Conservation (phyloP, 2,113 vertebrate genomes). For the Crotalus horridus region DNA sequence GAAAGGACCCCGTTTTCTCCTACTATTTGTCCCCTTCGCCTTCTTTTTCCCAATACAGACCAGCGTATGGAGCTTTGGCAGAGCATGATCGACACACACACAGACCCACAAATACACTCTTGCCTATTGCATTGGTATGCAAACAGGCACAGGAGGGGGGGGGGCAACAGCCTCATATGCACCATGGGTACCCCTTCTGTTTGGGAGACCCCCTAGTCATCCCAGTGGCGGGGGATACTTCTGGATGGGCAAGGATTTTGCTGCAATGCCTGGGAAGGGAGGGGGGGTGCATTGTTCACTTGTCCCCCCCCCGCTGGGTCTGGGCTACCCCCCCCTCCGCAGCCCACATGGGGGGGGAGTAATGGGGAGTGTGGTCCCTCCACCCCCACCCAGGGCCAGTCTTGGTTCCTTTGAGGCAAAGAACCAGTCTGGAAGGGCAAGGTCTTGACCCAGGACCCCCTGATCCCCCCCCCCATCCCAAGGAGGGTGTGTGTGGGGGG, state of each 20-base stretch:
- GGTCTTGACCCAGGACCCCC: background rate
- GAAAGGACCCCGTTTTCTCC: fast-evolving
- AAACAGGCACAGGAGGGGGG: background rate
- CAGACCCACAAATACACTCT: background rate
- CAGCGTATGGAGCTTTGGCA: background rate
- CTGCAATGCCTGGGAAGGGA: background rate
- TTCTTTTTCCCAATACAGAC: background rate
- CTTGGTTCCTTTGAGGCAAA: background rate
- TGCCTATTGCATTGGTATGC: background rate
- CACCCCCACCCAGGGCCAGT: background rate
- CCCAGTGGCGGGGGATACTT: background rate
- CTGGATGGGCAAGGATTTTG: background rate
- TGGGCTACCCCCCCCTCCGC: background rate
- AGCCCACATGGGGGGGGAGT: background rate
- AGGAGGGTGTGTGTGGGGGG: background rate
- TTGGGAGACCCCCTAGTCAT: background rate
- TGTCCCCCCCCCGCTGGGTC: fast-evolving
- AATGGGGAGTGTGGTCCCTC: fast-evolving
- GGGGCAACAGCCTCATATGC: background rate
- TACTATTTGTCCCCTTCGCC: background rate
- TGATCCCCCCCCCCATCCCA: background rate
- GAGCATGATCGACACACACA: background rate
- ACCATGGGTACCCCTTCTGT: background rate
- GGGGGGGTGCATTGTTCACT: background rate
- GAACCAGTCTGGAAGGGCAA: background rate